These are phyloP conservation scores for Eufriesea mexicana DNA, from an alignment of 1,140 invertebrate species.

Conservation along the genomic window DNA sequence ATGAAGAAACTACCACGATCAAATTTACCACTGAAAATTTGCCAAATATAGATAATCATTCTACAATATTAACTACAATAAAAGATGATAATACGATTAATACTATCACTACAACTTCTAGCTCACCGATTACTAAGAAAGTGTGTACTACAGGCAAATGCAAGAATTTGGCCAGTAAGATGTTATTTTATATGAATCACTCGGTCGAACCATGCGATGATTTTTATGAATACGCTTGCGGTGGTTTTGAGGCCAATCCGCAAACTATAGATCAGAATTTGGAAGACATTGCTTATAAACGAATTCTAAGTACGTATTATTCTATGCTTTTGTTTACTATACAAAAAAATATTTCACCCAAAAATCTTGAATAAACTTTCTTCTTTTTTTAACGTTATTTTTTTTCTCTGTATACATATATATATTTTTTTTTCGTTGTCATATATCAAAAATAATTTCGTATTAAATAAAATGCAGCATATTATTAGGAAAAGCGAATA, in stretches of 20 bases:
- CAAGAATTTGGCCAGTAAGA: slow-evolving; percentile 73
- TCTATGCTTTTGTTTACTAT: neutral
- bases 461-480: neutral
- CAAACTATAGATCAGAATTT: slow-evolving; percentile 59
- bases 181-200: slow-evolving; percentile 82
- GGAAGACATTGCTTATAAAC: slow-evolving; percentile 44
- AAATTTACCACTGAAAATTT: neutral
- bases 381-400: neutral
- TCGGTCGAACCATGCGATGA: slow-evolving; percentile 85
- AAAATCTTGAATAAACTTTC: neutral
- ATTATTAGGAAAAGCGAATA: neutral
- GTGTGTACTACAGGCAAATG: slow-evolving; percentile 65
- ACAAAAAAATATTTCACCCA: neutral
- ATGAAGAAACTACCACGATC: neutral
- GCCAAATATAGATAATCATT: neutral
- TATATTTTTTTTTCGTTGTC: too few species aligned
- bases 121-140: neutral
- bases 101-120: neutral
- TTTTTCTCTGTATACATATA: neutral
- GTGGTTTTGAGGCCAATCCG: slow-evolving; percentile 76
- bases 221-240: slow-evolving; percentile 86
- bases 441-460: too few species aligned
- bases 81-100: neutral
- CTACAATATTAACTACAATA: neutral
- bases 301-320: slow-evolving; percentile 58